Conservation (phyloP, 2,113 vertebrate species). For the Leuciscus idus region DNA sequence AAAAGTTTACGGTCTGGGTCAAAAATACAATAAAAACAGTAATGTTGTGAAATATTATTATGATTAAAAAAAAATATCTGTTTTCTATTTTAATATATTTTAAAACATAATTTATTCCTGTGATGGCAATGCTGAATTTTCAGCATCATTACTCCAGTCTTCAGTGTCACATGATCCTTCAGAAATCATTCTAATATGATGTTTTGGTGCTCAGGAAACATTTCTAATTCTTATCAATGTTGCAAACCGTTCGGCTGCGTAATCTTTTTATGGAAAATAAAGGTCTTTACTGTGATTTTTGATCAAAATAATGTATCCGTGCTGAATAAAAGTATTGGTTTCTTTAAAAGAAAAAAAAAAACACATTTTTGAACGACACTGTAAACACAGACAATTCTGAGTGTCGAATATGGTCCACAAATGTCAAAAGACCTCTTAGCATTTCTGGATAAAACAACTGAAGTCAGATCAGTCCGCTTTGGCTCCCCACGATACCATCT, state of each 20-base stretch:
- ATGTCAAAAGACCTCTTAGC: neutral
- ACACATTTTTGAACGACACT: neutral
- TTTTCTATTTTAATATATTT: neutral
- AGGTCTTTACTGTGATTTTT: neutral
- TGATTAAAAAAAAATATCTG: no score
- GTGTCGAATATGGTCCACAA: neutral
- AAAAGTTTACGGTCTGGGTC: no score
- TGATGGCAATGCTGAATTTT: neutral
- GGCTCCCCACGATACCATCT: conserved; percentile 17
- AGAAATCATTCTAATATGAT: neutral
- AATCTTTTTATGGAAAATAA: neutral
- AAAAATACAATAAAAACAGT: neutral
- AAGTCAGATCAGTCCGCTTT: neutral
- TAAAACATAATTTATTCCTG: neutral
- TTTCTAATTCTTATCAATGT: neutral
- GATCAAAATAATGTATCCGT: neutral
- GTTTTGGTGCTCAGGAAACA: neutral
- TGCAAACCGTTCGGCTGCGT: neutral
- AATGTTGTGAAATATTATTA: neutral
- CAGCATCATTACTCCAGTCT: neutral
- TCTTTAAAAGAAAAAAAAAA: neutral
- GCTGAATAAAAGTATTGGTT: neutral
- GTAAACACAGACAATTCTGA: no score
- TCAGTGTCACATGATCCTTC: neutral
- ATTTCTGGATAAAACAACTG: neutral